A percentile compares a stretch with the other conserved stretches of the same genome.
Conservation (phyloP, 2,797 vertebrate genomes). For the Mormyrus proboscirostris region DNA sequence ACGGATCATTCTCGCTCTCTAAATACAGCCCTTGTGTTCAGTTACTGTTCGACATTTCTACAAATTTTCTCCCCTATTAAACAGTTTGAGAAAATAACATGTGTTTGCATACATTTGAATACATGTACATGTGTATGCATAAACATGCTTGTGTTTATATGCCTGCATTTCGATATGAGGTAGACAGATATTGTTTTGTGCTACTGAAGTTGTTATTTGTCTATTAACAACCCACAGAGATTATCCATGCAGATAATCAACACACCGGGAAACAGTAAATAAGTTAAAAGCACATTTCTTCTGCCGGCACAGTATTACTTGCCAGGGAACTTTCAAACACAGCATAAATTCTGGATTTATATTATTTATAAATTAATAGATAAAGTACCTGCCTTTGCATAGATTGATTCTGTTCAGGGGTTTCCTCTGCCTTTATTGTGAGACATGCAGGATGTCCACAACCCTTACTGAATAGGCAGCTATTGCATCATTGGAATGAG, state of each 20-base stretch:
- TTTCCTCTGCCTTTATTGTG: not conserved
- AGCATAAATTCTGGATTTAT: not conserved
- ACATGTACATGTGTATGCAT: not conserved
- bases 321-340: not conserved
- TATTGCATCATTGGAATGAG: not conserved
- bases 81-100: not conserved
- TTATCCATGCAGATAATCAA: not conserved
- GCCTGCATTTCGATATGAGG: not conserved
- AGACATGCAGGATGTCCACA: not conserved
- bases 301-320: not conserved
- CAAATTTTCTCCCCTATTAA: not conserved
- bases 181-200: not conserved
- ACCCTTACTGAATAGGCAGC: not conserved
- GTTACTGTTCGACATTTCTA: not conserved
- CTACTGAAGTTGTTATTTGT: not conserved
- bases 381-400: not conserved
- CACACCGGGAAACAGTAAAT: not conserved
- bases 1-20: not conserved
- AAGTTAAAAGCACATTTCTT: not conserved
- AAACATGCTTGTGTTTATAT: constrained; percentile 6
- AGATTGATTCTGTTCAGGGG: not conserved
- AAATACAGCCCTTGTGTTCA: not conserved
- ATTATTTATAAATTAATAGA: not conserved
- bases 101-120: not conserved
- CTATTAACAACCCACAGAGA: not conserved